Conservation (phyloP, 35 echinoderm and acorn worm species). For the Eucidaris tribuloides region DNA sequence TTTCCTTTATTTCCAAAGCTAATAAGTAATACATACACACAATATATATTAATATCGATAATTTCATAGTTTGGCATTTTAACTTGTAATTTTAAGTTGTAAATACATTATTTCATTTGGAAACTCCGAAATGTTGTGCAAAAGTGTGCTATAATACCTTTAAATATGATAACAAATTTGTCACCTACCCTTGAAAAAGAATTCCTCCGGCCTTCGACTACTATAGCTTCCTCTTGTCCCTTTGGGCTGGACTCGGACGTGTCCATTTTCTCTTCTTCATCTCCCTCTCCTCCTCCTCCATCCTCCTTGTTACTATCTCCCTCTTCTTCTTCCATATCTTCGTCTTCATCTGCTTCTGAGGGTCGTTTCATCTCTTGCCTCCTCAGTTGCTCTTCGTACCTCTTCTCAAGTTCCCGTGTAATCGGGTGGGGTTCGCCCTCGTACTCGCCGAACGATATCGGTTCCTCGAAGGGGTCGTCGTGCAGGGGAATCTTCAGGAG, state of each 20-base stretch:
- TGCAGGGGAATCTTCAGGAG: slow-evolving; percentile 26
- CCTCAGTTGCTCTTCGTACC: background rate
- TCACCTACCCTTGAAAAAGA: slow-evolving; percentile 3
- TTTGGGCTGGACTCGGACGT: background rate
- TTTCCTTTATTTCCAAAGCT: too few species aligned
- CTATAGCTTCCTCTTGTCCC: background rate
- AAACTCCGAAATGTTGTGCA: too few species aligned
- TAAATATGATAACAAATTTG: background rate
- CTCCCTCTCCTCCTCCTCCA: background rate
- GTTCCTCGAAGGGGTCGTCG: slow-evolving; percentile 29
- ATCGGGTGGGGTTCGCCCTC: background rate
- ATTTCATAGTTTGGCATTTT: too few species aligned
- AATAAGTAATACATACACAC: too few species aligned
- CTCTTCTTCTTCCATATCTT: background rate
- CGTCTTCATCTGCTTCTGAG: slow-evolving; percentile 10
- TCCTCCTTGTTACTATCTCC: background rate
- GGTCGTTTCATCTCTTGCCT: background rate
- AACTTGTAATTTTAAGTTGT: too few species aligned
- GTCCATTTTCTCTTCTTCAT: background rate
- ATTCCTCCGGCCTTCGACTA: background rate
- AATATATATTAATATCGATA: too few species aligned
- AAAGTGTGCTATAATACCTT: background rate
- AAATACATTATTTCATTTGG: too few species aligned
- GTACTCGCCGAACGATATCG: background rate
- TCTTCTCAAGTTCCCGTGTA: background rate